Percentiles rank a stretch among this genome's conserved stretches.
Conservation (phyloP, 2,888 invertebrate species). For the Cetonia aurata region DNA sequence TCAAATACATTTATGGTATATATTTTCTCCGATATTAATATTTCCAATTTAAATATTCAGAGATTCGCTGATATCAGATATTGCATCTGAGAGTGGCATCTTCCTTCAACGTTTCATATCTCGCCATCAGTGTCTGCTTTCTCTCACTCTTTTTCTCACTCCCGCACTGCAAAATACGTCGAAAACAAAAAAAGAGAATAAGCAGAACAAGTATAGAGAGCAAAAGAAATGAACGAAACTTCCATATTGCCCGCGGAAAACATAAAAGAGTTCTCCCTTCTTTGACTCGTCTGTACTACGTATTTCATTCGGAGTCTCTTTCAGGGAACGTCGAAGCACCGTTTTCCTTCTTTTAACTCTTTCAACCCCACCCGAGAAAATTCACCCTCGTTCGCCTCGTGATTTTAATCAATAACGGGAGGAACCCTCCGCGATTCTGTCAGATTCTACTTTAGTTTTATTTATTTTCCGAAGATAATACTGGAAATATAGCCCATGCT, state of each 20-base stretch:
- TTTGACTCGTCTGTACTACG: constrained; percentile 36
- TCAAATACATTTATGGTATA: too few species aligned
- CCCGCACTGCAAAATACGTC: constrained; percentile 22
- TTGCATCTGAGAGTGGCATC: constrained; percentile 29
- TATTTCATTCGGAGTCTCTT: constrained; percentile 40
- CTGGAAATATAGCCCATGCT: constrained; percentile 3
- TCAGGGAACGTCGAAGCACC: constrained; percentile 37
- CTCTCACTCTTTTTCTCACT: constrained; percentile 1
- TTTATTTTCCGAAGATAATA: constrained; percentile 38
- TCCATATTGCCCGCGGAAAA: constrained; percentile 48
- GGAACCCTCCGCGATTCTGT: constrained; percentile 23
- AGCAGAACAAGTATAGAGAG: constrained; percentile 26
- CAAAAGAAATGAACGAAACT: constrained; percentile 37
- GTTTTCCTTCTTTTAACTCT: constrained; percentile 44
- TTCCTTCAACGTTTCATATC: background rate
- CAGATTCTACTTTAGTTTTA: constrained; percentile 39
- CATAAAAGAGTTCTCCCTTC: constrained; percentile 53
- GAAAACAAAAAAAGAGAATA: constrained; percentile 27
- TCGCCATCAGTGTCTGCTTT: background rate
- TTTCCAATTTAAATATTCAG: constrained; percentile 32
- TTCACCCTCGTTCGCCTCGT: constrained; percentile 36
- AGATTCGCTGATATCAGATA: constrained; percentile 20
- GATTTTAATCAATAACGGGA: constrained; percentile 38
- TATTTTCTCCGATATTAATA: background rate
- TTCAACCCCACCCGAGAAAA: constrained; percentile 42